These are phyloP conservation scores for Stictonetta naevosa DNA, from an alignment of 2,113 vertebrate species.

Conservation along the genomic window DNA sequence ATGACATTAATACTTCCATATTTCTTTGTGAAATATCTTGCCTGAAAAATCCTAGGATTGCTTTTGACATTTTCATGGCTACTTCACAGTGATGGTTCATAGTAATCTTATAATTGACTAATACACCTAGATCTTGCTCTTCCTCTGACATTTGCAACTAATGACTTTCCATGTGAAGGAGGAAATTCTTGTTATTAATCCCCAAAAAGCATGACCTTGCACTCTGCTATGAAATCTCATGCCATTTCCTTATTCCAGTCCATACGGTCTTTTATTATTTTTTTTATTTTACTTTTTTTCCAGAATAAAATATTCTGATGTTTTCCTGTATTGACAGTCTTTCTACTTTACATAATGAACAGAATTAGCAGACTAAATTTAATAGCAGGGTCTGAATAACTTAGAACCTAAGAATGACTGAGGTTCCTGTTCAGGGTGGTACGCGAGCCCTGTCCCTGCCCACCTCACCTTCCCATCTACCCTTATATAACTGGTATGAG, in stretches of 20 bases:
- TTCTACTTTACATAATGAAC: not conserved
- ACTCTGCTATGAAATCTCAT: constrained; percentile 24
- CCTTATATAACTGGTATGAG: too few relatives aligned
- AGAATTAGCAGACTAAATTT: not conserved
- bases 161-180: constrained; percentile 43
- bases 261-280: not conserved
- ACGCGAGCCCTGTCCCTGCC: too few relatives aligned
- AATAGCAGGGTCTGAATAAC: not conserved
- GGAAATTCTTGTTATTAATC: constrained; percentile 55
- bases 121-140: constrained; percentile 56
- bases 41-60: constrained; percentile 63
- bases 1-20: constrained; percentile 70
- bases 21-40: constrained; percentile 65
- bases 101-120: constrained; percentile 69
- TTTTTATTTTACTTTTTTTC: not conserved
- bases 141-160: constrained; percentile 67
- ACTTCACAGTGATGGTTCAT: constrained; percentile 47
- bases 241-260: not conserved
- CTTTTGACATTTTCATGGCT: constrained; percentile 74
- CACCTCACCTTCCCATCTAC: too few relatives aligned
- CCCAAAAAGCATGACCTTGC: constrained; percentile 36
- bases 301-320: not conserved
- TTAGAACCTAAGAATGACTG: not conserved
- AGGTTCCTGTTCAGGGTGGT: too few relatives aligned
- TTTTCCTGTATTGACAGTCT: not conserved